Evolutionary conservation across 2,888 invertebrate genomes (phyloP).

Genomic region (Campoletis raptor): DNA sequence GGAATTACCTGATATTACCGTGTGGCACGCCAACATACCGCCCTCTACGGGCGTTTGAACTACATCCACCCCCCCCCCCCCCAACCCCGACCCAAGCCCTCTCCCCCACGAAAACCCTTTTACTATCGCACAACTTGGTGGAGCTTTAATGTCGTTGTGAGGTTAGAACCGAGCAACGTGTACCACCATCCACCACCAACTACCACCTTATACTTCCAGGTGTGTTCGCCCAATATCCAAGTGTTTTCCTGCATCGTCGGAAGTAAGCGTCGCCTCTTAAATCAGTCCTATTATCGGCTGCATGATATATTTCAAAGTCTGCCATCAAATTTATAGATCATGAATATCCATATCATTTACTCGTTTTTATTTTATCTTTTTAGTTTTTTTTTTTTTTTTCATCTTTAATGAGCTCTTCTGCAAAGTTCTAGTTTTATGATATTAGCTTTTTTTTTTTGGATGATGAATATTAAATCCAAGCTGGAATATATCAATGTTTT

Average conservation of each 20-base stretch:
- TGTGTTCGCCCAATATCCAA: constrained; percentile 78
- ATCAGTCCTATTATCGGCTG: constrained; percentile 82
- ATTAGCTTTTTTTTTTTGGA: no score
- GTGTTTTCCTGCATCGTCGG: constrained; percentile 81
- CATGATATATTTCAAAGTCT: constrained; percentile 77
- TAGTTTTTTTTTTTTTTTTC: neutral
- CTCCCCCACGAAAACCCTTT: neutral
- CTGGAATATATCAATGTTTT: neutral
- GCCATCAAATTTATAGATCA: constrained; percentile 39
- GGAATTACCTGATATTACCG: constrained; percentile 80
- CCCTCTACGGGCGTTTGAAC: constrained; percentile 31
- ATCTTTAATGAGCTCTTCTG: neutral
- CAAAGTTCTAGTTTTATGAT: neutral
- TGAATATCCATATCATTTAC: neutral
- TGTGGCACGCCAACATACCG: constrained; percentile 77
- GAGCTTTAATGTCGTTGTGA: constrained; percentile 48
- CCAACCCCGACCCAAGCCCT: neutral
- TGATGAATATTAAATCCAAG: no score
- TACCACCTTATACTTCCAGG: constrained; percentile 69
- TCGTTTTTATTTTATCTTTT: no score
- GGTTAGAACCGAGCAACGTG: constrained; percentile 45
- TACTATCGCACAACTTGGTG: constrained; percentile 41
- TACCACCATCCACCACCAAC: constrained; percentile 57
- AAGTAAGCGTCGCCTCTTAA: constrained; percentile 78
- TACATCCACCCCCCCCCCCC: neutral